Evolutionary conservation across 2,113 vertebrate genomes (phyloP).

Genomic region (Fregata magnificens): DNA sequence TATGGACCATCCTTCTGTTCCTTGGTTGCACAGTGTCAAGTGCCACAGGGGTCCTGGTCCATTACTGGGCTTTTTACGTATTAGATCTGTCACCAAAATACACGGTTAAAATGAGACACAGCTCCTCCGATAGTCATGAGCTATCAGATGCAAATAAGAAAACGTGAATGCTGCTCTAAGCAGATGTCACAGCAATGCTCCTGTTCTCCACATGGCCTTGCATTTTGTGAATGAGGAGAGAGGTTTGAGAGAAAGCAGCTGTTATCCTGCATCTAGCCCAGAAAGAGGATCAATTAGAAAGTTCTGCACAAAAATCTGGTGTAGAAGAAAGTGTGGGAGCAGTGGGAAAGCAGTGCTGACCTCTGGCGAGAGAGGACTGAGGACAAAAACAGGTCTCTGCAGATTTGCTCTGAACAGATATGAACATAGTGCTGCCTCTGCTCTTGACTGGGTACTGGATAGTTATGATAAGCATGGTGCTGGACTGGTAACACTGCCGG

Average conservation of each 20-base stretch:
- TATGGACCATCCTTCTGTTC: not conserved
- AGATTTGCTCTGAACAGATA: not conserved
- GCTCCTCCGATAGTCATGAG: rapidly evolving
- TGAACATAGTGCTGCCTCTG: not conserved
- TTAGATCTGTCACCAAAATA: not conserved
- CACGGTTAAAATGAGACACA: not conserved
- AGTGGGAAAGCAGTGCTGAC: not conserved
- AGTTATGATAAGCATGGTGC: not conserved
- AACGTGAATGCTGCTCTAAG: not conserved
- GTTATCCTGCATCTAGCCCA: not conserved
- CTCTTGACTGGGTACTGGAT: not conserved
- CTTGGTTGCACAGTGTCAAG: not conserved
- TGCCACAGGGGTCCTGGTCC: not conserved
- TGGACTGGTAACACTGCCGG: not conserved
- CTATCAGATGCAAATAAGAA: not conserved
- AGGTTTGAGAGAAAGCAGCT: not conserved
- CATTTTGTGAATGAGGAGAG: not conserved
- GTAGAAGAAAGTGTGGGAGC: not conserved
- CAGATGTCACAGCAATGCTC: not conserved
- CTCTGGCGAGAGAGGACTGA: not conserved
- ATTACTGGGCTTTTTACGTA: not conserved
- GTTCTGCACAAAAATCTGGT: not conserved
- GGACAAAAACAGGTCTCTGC: not conserved
- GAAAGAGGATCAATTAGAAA: not conserved
- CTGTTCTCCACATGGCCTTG: not conserved